These are phyloP conservation scores for Cydia amplana DNA, from an alignment of 1,140 invertebrate genomes.

Conservation along the genomic window DNA sequence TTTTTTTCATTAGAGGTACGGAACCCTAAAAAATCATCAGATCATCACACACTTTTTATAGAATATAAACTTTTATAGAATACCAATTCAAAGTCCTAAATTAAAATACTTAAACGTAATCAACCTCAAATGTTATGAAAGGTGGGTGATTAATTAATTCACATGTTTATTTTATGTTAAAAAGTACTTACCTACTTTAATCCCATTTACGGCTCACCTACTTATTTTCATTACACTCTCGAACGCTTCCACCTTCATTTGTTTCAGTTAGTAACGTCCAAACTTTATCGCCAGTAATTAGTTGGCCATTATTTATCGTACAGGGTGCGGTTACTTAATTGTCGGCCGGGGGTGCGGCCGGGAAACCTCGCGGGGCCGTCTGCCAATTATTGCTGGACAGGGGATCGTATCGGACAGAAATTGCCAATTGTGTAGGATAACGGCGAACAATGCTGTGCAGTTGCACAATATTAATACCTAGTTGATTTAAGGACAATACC, in stretches of 20 bases:
- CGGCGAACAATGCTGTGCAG: neutral
- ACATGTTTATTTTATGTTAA: no score
- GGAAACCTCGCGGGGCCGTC: neutral
- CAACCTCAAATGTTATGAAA: no score
- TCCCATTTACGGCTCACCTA: neutral
- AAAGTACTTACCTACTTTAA: neutral
- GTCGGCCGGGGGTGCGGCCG: slow-evolving; percentile 7
- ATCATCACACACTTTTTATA: no score
- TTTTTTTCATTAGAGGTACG: no score
- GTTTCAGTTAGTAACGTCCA: slow-evolving; percentile 5
- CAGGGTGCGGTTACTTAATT: slow-evolving; percentile 27
- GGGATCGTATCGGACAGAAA: slow-evolving; percentile 1
- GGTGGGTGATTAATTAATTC: no score
- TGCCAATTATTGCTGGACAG: slow-evolving; percentile 10
- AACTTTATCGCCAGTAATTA: slow-evolving; percentile 31
- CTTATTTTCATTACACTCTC: neutral
- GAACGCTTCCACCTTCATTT: neutral
- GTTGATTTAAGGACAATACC: no score
- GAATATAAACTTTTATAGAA: no score
- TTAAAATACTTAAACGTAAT: no score
- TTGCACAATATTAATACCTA: no score
- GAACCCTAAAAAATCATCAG: no score
- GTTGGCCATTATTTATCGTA: slow-evolving; percentile 27
- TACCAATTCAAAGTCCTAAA: no score
- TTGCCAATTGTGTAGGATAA: neutral